A percentile compares a stretch with the other conserved stretches of the same genome.
Conservation (phyloP, 2,797 vertebrate genomes). For the Lacerta agilis region DNA sequence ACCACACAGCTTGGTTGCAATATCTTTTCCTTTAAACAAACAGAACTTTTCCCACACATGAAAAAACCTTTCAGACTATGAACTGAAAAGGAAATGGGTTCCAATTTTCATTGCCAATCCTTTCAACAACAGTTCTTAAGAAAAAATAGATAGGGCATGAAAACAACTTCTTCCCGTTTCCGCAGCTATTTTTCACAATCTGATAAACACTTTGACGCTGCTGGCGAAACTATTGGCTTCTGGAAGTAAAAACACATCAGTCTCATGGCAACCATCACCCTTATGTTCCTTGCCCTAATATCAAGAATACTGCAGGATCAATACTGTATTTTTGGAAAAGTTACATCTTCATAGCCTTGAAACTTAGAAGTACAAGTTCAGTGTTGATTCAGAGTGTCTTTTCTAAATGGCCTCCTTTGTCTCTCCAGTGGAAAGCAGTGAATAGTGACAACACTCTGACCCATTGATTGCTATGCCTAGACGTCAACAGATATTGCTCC, state of each 20-base stretch:
- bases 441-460: not conserved
- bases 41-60: slow-evolving; percentile 33
- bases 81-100: slow-evolving; percentile 43
- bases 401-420: not conserved
- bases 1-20: too few relatives aligned
- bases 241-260: not conserved
- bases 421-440: not conserved
- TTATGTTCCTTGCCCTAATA: not conserved
- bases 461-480: not conserved
- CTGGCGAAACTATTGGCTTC: not conserved
- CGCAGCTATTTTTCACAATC: not conserved
- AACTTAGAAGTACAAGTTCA: not conserved
- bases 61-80: not conserved
- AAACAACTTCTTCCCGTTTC: not conserved
- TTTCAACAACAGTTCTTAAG: not conserved
- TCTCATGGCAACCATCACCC: not conserved
- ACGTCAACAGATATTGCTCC: not conserved
- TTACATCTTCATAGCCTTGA: not conserved
- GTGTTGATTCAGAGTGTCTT: not conserved
- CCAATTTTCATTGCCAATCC: slow-evolving; percentile 26
- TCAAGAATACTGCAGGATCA: not conserved
- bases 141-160: slow-evolving; percentile 8
- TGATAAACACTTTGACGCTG: not conserved
- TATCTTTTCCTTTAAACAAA: slow-evolving; percentile 30
- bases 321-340: not conserved